Evolutionary conservation across 2,888 invertebrate species (phyloP).

Genomic region (Tanypteryx hageni): DNA sequence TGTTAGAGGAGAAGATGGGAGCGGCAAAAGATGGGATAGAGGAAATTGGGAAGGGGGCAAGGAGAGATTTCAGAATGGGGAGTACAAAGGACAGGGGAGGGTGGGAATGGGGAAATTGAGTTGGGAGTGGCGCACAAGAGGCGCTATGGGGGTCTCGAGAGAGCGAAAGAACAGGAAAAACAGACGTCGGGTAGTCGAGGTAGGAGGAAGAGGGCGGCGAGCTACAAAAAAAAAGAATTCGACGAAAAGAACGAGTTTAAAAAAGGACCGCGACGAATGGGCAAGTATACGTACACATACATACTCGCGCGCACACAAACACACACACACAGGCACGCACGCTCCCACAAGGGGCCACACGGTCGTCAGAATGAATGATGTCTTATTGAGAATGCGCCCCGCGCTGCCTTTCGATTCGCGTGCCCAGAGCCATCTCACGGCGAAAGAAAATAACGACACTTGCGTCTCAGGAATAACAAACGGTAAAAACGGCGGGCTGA

Average conservation of each 20-base stretch:
- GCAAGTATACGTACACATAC: no score
- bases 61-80: background rate
- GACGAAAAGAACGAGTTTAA: background rate
- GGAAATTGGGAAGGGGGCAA: background rate
- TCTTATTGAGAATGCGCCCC: constrained; percentile 16
- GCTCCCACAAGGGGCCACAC: no score
- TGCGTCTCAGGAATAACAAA: constrained; percentile 19
- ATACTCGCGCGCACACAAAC: no score
- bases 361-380: constrained; percentile 16
- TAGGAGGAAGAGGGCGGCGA: background rate
- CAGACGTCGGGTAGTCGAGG: background rate
- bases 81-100: background rate
- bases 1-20: background rate
- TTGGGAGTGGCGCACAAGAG: background rate
- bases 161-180: background rate
- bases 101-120: background rate
- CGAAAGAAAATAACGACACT: constrained; percentile 4
- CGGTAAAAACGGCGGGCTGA: constrained; percentile 28
- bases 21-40: background rate
- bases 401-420: background rate
- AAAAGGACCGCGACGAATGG: no score
- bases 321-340: no score
- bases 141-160: background rate
- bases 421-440: constrained; percentile 35
- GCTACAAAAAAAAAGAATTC: background rate